Conservation (phyloP, 2,888 invertebrate species). For the Drosophila mulleri region DNA sequence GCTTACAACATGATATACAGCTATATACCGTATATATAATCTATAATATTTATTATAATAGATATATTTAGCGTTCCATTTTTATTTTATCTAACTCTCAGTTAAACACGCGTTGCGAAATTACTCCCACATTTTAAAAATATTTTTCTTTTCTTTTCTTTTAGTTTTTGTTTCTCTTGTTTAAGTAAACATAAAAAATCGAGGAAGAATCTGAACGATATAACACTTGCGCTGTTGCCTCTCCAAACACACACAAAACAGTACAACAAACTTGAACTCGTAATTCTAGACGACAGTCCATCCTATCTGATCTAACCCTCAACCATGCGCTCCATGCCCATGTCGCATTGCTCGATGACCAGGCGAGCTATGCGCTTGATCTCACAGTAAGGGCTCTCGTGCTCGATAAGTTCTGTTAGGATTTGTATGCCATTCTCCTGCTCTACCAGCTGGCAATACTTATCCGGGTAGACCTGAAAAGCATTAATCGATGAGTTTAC, state of each 20-base stretch:
- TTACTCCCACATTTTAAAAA: slow-evolving; percentile 33
- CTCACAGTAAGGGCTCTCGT: slow-evolving; percentile 88
- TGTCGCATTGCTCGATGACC: slow-evolving; percentile 89
- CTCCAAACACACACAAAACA: slow-evolving; percentile 54
- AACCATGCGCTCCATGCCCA: slow-evolving; percentile 77
- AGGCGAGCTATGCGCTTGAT: slow-evolving; percentile 89
- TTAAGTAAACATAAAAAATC: slow-evolving; percentile 45
- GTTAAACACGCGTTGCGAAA: slow-evolving; percentile 30
- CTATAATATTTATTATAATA: slow-evolving; percentile 18
- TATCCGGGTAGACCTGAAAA: slow-evolving; percentile 89
- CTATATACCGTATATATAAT: slow-evolving; percentile 40
- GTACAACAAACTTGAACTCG: slow-evolving; percentile 68
- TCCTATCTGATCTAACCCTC: slow-evolving; percentile 77
- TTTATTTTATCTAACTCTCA: slow-evolving; percentile 24
- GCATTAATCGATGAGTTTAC: background rate
- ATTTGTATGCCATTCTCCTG: slow-evolving; percentile 93
- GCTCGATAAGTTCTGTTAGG: slow-evolving; percentile 88
- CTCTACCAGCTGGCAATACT: slow-evolving; percentile 95
- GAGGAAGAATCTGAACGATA: slow-evolving; percentile 63
- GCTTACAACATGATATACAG: slow-evolving; percentile 69
- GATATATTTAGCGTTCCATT: slow-evolving; percentile 35
- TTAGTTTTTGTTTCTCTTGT: slow-evolving; percentile 25
- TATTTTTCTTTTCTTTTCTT: slow-evolving; percentile 7
- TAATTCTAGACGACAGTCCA: slow-evolving; percentile 33
- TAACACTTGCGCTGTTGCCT: slow-evolving; percentile 60